phyloP scores from a whole-genome alignment of 2,113 vertebrate genomes.

The Lasiurus borealis region DNA sequence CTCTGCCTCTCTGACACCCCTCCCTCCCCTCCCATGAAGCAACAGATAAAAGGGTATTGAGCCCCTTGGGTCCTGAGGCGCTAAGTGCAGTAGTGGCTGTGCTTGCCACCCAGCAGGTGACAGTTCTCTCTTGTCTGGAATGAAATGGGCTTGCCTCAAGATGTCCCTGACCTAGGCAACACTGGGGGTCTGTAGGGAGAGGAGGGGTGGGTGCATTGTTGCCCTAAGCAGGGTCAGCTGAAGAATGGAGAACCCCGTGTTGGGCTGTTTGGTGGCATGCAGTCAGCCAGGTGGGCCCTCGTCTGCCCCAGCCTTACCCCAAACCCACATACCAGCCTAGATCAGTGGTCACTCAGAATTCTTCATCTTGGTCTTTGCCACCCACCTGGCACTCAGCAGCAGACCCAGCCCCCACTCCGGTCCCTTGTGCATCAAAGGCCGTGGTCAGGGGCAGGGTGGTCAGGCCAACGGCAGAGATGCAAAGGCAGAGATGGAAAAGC shows the following conservation, averaged over 20 bases:
- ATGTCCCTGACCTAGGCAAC: not conserved
- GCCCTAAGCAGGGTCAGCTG: not conserved
- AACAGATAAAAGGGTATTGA: not conserved
- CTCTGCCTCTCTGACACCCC: not conserved
- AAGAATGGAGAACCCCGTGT: not conserved
- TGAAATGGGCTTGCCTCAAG: not conserved
- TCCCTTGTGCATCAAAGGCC: not conserved
- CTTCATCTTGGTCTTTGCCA: not conserved
- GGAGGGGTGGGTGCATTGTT: not conserved
- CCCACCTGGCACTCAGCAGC: not conserved
- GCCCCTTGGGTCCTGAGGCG: not conserved
- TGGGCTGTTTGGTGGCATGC: not conserved
- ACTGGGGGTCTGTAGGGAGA: too few species aligned
- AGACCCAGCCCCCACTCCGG: not conserved
- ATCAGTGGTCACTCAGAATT: not conserved
- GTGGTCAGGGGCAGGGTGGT: not conserved
- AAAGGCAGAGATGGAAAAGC: conserved; percentile 17
- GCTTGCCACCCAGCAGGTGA: not conserved
- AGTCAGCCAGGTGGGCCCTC: not conserved
- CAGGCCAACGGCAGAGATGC: not conserved
- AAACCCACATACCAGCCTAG: not conserved
- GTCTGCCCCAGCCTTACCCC: not conserved
- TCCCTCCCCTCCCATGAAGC: too few species aligned
- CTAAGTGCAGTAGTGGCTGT: rapidly evolving
- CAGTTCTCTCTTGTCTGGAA: not conserved